Base-by-base conservation (phyloP, 2,888 invertebrate species). In the Tribolium freemani region DNA sequence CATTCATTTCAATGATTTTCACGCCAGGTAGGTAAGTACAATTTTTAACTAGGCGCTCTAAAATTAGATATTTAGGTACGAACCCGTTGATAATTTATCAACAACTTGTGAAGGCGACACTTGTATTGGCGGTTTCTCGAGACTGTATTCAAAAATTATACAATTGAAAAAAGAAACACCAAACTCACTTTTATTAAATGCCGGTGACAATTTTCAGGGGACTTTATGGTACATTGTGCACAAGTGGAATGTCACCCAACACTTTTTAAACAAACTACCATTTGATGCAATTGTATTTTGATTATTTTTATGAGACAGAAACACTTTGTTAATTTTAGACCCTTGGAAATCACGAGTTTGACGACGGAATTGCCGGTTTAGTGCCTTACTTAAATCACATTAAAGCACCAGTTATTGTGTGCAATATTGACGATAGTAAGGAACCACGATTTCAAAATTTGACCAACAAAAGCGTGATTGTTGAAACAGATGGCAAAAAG, bases 341-440 rank as follows among this genome's bases (percentile, higher is more conserved):
- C 0, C 83, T 96, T 5, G 96, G 96, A 0, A 96, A 96, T 84
- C 96, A 96, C 80, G 96, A 96, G 84, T 96, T 96, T 80, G 96
- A 96, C 83, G 90, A 93, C 79, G 91, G 90, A 1, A 87, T 95
- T 0, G 90, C 87, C 8, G 95, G 94, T 0, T 84, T 95, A 0
- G 88, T 92, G 0, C 93, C 93, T 0, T 95, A 94, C 83, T 83
- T 96, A 48, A 84, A 91, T 77, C 85, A 86, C 0, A 81, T 93
- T 4, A 86, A 90, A 1, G 89, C 93, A 0, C 91, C 93, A 0
- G 90, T 94, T 83, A 90, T 94, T 83, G 92, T 92, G 2, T 90
- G 93, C 31, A 96, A 96, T 80, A 92, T 96, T 58, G 92, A 96
- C 83, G 90, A 90, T 4, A 87, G 87, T 0, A 83, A 88, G 2